Evolutionary conservation across 2,797 vertebrate species (phyloP).

Genomic region (Dallia pectoralis): DNA sequence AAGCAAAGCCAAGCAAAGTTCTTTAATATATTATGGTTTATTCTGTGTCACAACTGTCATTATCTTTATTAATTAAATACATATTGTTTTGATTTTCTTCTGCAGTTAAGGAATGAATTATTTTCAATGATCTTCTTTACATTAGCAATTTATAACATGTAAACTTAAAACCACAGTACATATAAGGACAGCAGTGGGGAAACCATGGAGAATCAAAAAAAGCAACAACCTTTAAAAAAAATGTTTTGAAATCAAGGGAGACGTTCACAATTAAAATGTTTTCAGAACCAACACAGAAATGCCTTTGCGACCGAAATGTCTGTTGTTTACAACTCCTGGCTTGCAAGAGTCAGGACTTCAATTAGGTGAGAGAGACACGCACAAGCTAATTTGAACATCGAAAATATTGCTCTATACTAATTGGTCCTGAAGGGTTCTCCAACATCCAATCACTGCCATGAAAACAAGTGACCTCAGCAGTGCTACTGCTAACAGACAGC

Average conservation of each 20-base stretch:
- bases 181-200: constrained; percentile 21
- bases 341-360: constrained; percentile 26
- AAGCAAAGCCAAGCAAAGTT: constrained; percentile 1
- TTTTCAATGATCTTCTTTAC: constrained; percentile 68
- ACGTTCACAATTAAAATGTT: constrained; percentile 28
- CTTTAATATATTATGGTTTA: constrained; percentile 83
- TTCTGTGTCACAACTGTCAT: constrained; percentile 77
- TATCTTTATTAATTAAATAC: constrained; percentile 76
- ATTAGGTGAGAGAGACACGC: not conserved
- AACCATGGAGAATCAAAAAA: constrained; percentile 24
- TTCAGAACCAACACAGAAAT: constrained; percentile 35
- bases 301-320: constrained; percentile 25
- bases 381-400: not conserved
- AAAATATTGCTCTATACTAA: constrained; percentile 47
- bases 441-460: constrained; percentile 12
- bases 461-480: not conserved
- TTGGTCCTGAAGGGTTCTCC: constrained; percentile 19
- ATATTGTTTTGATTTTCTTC: constrained; percentile 69
- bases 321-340: constrained; percentile 12
- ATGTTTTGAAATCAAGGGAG: constrained; percentile 26
- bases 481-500: constrained; percentile 17
- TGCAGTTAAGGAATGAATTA: constrained; percentile 72
- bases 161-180: constrained; percentile 73
- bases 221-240: constrained; percentile 27
- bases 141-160: constrained; percentile 61